Evolutionary conservation across 2,797 vertebrate species (phyloP).

Genomic region (Saxicola maurus): DNA sequence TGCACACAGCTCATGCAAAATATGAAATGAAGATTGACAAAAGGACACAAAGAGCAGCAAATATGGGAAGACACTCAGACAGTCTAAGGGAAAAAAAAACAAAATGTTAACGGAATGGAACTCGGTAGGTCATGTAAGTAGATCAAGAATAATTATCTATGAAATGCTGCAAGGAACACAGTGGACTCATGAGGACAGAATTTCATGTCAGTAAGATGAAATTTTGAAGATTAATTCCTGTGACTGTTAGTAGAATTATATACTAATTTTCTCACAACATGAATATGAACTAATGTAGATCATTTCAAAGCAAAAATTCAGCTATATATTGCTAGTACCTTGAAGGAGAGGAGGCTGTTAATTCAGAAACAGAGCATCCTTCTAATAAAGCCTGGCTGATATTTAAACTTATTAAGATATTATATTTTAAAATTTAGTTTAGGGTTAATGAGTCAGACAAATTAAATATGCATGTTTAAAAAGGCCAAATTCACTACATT

Average conservation of each 20-base stretch:
- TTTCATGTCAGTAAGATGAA: neutral
- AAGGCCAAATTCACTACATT: neutral
- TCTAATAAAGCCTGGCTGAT: neutral
- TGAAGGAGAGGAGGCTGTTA: neutral
- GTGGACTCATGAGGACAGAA: neutral
- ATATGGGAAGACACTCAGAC: neutral
- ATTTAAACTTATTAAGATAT: neutral
- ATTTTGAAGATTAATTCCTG: neutral
- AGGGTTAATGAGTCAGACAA: neutral
- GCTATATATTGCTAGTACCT: neutral
- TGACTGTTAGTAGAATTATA: neutral
- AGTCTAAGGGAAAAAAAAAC: neutral
- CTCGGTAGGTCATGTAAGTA: neutral
- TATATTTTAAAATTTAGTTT: neutral
- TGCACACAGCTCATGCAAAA: neutral
- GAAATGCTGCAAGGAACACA: slow-evolving; percentile 7
- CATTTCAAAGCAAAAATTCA: neutral
- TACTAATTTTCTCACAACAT: slow-evolving; percentile 1
- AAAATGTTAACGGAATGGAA: neutral
- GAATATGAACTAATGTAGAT: neutral
- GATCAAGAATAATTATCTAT: slow-evolving; percentile 13
- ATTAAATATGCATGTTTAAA: neutral
- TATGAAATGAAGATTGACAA: neutral
- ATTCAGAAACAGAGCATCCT: neutral
- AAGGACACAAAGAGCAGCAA: neutral